Base-by-base conservation (phyloP, 2,797 vertebrate species). In the Netta rufina region DNA sequence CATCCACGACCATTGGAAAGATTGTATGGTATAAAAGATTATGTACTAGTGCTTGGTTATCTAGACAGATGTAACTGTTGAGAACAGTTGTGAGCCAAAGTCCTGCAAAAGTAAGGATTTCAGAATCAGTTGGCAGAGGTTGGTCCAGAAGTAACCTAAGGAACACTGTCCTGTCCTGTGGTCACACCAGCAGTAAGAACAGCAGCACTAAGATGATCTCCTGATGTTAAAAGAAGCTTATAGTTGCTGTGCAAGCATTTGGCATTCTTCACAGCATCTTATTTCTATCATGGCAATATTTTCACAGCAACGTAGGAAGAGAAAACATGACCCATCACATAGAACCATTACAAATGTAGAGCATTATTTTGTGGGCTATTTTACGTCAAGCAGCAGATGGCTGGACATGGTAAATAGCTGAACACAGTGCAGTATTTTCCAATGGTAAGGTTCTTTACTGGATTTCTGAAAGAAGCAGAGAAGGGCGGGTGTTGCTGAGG, bases 341-440 rank as follows among this genome's bases (percentile, higher is more conserved):
- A 24, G 15, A 91, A 62, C n/a, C 1, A 65, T 65, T 47, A 64
- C 38, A 84, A 92, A 77, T 33, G 10, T 39, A 43, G 25, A 76
- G 14, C 33, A 45, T 84, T 89, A 70, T 76, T 87, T 60, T 56
- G 45, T 69, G 51, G 54, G 14, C 62, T 84, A 74, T 85, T 93
- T 90, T 87, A 75, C 2, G 3, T 75, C 43, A 81, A 89, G 51
- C 41, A 82, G 51, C 39, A 91, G 53, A 90, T 43, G 45, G 30
- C 1, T 88, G n/a, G 58, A 76, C 21, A 10, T 38, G 45, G 6
- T 41, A 80, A 89, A 65, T n/a, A 88, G 27, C 30, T 73, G 86
- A 89, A 81, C 19, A 91, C 7, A 90, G 73, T 32, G 27, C 3
- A 43, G 30, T 43, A 66, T 32, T 87, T 85, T 56, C 39, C 64